Percentiles rank a stretch among this genome's conserved stretches.
phyloP scores from a whole-genome alignment of 1,140 invertebrate species.

The Leguminivora glycinivorella region DNA sequence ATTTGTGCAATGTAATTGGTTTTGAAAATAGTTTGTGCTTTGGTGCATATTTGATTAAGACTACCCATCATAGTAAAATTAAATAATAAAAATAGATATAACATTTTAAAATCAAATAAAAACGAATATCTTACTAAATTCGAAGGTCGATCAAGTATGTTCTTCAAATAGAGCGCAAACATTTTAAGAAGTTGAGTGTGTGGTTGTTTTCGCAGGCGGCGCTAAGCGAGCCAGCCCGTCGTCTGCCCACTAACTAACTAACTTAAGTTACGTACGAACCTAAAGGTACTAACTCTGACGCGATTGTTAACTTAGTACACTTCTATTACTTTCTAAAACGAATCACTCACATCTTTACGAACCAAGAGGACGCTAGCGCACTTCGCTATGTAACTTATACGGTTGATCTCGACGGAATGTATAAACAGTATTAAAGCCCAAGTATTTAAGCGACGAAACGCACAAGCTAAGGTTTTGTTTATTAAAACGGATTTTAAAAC shows the following conservation, averaged over 20 bases:
- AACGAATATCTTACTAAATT: background rate
- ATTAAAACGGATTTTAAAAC: background rate
- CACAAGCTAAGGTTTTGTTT: background rate
- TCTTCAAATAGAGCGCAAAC: background rate
- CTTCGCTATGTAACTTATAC: background rate
- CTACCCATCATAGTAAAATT: background rate
- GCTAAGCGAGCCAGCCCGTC: slow-evolving; percentile 58
- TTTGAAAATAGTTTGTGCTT: slow-evolving; percentile 11
- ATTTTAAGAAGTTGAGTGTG: slow-evolving; percentile 49
- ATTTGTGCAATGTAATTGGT: slow-evolving; percentile 8
- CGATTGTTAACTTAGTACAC: slow-evolving; percentile 71
- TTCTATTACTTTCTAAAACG: slow-evolving; percentile 22
- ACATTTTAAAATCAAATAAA: too few species aligned
- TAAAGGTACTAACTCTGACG: slow-evolving; percentile 70
- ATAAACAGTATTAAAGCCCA: background rate
- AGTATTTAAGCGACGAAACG: background rate
- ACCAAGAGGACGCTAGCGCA: background rate
- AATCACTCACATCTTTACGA: background rate
- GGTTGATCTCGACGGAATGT: background rate
- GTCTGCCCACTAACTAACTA: slow-evolving; percentile 57
- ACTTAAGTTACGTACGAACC: slow-evolving; percentile 67
- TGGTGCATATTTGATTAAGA: background rate
- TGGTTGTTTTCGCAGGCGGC: slow-evolving; percentile 75
- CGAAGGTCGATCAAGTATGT: background rate
- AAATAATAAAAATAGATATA: too few species aligned